Percentiles rank a stretch among this genome's conserved stretches.
These are phyloP conservation scores for Luidia sarsii DNA, from an alignment of 53 echinoderm and acorn worm species.

Conservation along the genomic window DNA sequence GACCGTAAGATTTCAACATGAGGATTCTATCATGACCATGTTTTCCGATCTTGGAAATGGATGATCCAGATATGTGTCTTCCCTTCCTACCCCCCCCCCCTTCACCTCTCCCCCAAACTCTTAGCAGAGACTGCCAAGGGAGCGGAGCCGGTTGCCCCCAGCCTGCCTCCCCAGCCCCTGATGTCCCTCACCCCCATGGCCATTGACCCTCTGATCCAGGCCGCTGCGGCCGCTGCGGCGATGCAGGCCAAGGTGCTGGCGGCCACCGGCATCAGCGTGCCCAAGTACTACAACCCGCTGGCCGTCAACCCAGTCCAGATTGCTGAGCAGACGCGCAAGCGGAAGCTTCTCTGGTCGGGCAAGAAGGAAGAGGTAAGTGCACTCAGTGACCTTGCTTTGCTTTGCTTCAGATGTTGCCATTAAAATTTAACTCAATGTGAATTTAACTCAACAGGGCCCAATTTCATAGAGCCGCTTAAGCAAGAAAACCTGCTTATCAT, in stretches of 20 bases:
- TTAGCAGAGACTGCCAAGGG: constrained; percentile 61
- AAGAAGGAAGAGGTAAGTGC: constrained; percentile 83
- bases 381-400: not conserved
- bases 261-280: constrained; percentile 90
- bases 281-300: constrained; percentile 97
- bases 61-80: too few species aligned
- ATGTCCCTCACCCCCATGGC: constrained; percentile 77
- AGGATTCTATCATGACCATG: too few species aligned
- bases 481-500: too few species aligned
- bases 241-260: constrained; percentile 98
- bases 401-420: too few species aligned
- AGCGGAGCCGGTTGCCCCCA: constrained; percentile 67
- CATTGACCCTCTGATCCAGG: constrained; percentile 82
- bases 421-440: too few species aligned
- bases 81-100: too few species aligned
- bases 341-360: constrained; percentile 84
- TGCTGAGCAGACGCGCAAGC: constrained; percentile 88
- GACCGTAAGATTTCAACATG: too few species aligned
- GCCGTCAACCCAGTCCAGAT: constrained; percentile 95
- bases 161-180: constrained; percentile 44
- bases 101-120: too few species aligned
- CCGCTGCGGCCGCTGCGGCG: constrained; percentile 91
- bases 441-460: too few species aligned
- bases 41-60: too few species aligned
- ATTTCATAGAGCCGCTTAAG: too few species aligned